These are phyloP conservation scores for Damaliscus lunatus DNA, from an alignment of 2,113 vertebrate genomes.

Conservation along the genomic window DNA sequence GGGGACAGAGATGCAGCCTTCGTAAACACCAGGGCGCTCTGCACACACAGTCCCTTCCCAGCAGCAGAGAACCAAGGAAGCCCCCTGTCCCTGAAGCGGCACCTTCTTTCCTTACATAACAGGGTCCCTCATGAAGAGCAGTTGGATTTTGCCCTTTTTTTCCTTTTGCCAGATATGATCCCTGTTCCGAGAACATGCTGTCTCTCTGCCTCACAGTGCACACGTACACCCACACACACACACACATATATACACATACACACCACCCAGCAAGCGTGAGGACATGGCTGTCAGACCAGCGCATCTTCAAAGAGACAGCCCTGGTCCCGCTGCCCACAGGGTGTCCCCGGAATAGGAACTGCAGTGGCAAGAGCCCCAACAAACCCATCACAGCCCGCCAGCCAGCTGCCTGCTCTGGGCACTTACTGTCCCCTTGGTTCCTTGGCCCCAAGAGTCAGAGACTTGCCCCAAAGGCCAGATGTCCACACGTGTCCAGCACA, in stretches of 20 bases:
- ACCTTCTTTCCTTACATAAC: background rate
- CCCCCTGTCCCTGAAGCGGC: no score
- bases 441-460: background rate
- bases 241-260: background rate
- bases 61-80: background rate
- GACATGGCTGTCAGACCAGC: background rate
- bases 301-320: background rate
- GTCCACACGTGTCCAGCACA: no score
- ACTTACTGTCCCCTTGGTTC: background rate
- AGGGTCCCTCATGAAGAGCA: rapidly evolving
- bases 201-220: rapidly evolving
- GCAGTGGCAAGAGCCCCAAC: background rate
- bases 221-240: rapidly evolving
- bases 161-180: background rate
- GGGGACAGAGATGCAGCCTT: background rate
- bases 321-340: rapidly evolving
- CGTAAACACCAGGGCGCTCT: background rate
- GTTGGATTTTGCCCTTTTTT: rapidly evolving
- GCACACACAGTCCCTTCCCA: background rate
- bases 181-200: background rate
- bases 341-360: rapidly evolving
- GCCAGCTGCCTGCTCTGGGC: background rate
- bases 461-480: background rate
- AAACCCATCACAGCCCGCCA: rapidly evolving
- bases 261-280: rapidly evolving